Evolutionary conservation across 2,113 vertebrate genomes (phyloP).

Genomic region (Siniperca knerii): DNA sequence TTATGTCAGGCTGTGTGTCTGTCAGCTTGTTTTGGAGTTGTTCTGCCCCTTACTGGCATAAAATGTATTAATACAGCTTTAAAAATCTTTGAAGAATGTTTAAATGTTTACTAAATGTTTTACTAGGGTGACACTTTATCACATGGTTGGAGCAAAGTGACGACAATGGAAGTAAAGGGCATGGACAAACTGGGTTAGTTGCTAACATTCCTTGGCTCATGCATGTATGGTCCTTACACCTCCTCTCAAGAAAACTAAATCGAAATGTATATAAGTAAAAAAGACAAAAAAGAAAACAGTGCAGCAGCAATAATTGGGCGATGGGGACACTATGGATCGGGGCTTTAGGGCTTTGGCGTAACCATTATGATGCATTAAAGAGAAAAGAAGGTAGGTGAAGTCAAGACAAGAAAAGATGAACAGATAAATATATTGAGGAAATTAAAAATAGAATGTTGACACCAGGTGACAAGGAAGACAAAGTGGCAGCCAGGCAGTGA

Average conservation of each 20-base stretch:
- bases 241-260: not conserved
- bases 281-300: not conserved
- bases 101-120: not conserved
- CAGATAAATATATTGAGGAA: not conserved
- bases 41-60: not conserved
- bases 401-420: not conserved
- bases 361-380: conserved; percentile 2
- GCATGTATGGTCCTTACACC: not conserved
- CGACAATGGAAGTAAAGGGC: not conserved
- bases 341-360: not conserved
- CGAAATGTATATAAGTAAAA: not conserved
- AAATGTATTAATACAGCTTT: not conserved
- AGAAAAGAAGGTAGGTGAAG: not conserved
- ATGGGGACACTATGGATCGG: not conserved
- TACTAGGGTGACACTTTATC: not conserved
- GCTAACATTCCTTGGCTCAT: not conserved
- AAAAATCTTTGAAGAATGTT: not conserved
- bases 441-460: not conserved
- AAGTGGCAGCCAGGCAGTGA: not conserved
- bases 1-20: not conserved
- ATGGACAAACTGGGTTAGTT: not conserved
- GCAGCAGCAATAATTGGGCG: not conserved
- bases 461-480: conserved; percentile 5
- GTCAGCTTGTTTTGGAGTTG: not conserved
- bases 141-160: not conserved